phyloP scores from a whole-genome alignment of 2,888 invertebrate species.

The Ypsolopha scabrella region DNA sequence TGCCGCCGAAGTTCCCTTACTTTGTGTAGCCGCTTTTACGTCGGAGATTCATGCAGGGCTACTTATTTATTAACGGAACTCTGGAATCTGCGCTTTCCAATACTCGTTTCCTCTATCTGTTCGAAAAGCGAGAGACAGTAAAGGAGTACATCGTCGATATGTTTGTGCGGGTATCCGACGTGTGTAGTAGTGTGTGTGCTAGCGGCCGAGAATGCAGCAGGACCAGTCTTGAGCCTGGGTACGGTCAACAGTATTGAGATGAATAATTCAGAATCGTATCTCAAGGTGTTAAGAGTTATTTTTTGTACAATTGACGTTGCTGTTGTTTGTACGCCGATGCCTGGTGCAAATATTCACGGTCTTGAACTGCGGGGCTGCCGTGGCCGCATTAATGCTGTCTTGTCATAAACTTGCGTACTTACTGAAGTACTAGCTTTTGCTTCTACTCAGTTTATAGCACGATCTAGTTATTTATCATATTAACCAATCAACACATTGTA shows the following conservation, averaged over 20 bases:
- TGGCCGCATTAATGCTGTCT: slow-evolving; percentile 28
- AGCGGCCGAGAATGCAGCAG: slow-evolving; percentile 45
- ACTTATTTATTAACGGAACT: slow-evolving; percentile 1
- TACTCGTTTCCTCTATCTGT: not conserved
- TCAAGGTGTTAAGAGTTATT: no score
- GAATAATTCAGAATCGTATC: no score
- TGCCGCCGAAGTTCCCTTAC: not conserved
- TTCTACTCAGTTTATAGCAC: no score
- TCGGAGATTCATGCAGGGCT: not conserved
- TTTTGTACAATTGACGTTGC: no score
- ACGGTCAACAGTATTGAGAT: no score
- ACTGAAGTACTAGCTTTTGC: not conserved
- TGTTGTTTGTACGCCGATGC: slow-evolving; percentile 13
- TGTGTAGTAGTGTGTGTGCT: slow-evolving; percentile 9
- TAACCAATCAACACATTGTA: no score
- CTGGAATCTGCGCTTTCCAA: not conserved
- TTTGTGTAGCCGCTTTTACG: not conserved
- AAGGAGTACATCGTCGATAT: not conserved
- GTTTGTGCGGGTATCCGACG: not conserved
- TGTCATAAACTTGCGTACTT: slow-evolving; percentile 22
- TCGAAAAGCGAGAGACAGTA: not conserved
- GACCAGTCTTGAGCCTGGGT: slow-evolving; percentile 31
- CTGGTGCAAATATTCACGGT: slow-evolving; percentile 39
- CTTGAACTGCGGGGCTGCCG: slow-evolving; percentile 28
- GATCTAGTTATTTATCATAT: no score